Base-by-base conservation (phyloP, 1,140 invertebrate species). In the Pachypeltis micranthus region DNA sequence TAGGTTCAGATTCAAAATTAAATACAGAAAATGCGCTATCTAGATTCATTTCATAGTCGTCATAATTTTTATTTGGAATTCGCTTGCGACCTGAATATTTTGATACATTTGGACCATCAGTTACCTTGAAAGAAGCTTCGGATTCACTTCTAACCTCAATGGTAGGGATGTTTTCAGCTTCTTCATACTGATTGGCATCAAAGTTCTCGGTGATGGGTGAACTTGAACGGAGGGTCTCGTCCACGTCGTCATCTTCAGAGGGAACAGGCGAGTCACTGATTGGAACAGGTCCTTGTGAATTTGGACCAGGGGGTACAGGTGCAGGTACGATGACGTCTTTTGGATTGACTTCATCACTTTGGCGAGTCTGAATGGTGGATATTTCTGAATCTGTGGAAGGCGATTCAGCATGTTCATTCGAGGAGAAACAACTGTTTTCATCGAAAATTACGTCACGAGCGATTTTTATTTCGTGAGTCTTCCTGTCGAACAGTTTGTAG, bases 401-500 rank as follows among this genome's bases (percentile, higher is more conserved):
- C 31, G 31, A 39, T 7, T 16, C 7, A 7, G 16, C 31, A 39
- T 7, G 31, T 7, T 10, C 7, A 10, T 39, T 39, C 7, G 31
- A 39, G 7, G 31, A 16, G 16, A 39, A 10, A 39, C 25, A 55
- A 21, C 10, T 21, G 21, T 55, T 27, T 25, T 65, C 60, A 58
- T 47, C 39, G n/a, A 67, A 65, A 29, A 64, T 62, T 7, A 68
- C 62, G 29, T 71, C 66, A 61, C 68, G 63, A 16, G 57, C 44
- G 1, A 63, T 62, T 61, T 64, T 60, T 27, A 68, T 27, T 59
- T 63, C 60, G 44, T 62, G 31, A 39, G 31, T 66, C 14, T 61
- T 64, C 14, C 66, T 61, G 61, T 62, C 47, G 51, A 21, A 67
- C 29, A 71, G 28, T 27, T 62, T 67, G 56, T 67, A 74, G n/a